Percentiles rank a stretch among this genome's conserved stretches.
Evolutionary conservation across 2,888 invertebrate genomes (phyloP).

Genomic region (Timandra comae): DNA sequence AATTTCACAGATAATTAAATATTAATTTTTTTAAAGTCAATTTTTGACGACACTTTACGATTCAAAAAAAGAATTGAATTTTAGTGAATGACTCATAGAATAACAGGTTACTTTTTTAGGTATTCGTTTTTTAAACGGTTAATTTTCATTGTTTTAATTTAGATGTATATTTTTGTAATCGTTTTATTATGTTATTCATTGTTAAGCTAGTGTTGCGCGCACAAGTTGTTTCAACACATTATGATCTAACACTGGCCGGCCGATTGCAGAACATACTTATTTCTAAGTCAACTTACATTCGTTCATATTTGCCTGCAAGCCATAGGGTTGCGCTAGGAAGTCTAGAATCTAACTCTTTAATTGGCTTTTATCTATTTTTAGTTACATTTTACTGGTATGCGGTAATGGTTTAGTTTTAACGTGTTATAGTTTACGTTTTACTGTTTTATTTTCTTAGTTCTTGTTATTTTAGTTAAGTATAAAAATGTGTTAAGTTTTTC

Average conservation of each 20-base stretch:
- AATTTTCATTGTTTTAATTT: not conserved
- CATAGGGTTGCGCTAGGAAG: conserved; percentile 66
- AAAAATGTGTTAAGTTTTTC: too few relatives aligned
- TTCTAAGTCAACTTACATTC: conserved; percentile 77
- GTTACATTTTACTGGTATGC: conserved; percentile 3
- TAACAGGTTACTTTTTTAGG: conserved; percentile 26
- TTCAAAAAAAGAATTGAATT: too few relatives aligned
- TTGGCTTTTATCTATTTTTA: conserved; percentile 15
- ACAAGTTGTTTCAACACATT: conserved; percentile 75
- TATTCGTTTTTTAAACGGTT: conserved; percentile 25
- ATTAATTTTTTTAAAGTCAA: conserved; percentile 17
- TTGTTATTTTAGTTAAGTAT: too few relatives aligned
- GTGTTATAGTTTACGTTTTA: conserved; percentile 5
- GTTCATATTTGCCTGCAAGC: conserved; percentile 77
- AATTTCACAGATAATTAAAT: conserved; percentile 47
- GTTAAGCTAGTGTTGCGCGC: conserved; percentile 61
- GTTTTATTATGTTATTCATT: conserved; percentile 46
- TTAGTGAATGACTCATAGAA: too few relatives aligned
- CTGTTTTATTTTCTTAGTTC: conserved; percentile 8
- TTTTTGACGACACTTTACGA: too few relatives aligned
- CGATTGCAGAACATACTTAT: conserved; percentile 77
- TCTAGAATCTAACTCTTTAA: conserved; percentile 34
- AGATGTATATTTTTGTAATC: not conserved
- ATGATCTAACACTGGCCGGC: conserved; percentile 76
- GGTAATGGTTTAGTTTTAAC: conserved; percentile 9